Evolutionary conservation across 2,797 vertebrate genomes (phyloP), one percentile per base, ranked within the genome.

Genomic region (Peromyscus melanophrys): DNA sequence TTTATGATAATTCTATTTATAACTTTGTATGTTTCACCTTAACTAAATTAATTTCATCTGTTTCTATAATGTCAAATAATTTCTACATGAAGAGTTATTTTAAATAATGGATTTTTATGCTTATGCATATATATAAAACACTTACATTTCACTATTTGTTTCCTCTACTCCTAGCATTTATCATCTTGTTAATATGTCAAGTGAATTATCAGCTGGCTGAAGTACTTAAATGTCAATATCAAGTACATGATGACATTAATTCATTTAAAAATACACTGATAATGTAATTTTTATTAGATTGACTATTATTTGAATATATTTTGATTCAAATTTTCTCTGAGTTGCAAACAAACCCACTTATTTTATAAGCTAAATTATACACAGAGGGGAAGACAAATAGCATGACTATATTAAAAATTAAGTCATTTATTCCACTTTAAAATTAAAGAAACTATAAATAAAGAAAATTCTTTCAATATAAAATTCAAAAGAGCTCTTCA

Each of bases 171-270:
- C 10, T 29, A 95, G 25, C 31, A 57, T 4, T 63, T 97, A 94
- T 80, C 92, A 27, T 73, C 9, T 13, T 92, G 61, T 89, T 97
- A 95, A 49, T 21, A 77, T 63, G 83, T 61, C 82, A 85, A 95
- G 69, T 95, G 95, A 97, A 81, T 69, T 49, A 92, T 96, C 49
- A 97, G 61, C 8, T 1, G 29, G 29, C 4, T 96, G 85, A 98
- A 96, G 63, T 94, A 59, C 14, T 96, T 96, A 97, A 96, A 96
- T 96, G 52, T 96, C 92, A 98, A 89, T n/a, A 97, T 97, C 73
- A 95, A 96, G 78, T 89, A 88, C 76, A 97, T n/a, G 17, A 71
- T 0, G 0, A 69, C 76, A 63, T 93, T 96, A 82, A 96, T 96
- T 96, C 83, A 82, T n/a, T 59, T 84, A 81, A 90, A 71, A 93